Conservation (phyloP, 2,888 invertebrate species). For the Idaea straminata region DNA sequence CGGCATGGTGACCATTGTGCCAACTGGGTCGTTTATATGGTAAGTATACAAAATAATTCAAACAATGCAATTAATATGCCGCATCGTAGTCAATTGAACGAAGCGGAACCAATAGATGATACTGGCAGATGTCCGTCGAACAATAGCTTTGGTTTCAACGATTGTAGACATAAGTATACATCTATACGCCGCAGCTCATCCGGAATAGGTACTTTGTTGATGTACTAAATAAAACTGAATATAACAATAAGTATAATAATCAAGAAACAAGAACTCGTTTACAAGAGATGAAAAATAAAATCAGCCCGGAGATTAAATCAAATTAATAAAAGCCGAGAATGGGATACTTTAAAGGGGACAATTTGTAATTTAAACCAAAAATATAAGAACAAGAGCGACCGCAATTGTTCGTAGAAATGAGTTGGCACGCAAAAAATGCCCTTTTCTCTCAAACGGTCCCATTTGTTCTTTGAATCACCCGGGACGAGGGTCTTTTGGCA, state of each 20-base stretch:
- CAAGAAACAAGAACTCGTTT: neutral
- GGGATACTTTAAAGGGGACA: constrained; percentile 16
- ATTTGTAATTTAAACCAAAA: constrained; percentile 26
- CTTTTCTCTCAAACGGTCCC: constrained; percentile 49
- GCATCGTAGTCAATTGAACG: constrained; percentile 39
- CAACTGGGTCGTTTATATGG: neutral
- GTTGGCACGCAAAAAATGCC: constrained; percentile 56
- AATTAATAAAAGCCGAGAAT: constrained; percentile 14
- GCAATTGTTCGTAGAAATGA: constrained; percentile 48
- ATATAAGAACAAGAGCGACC: constrained; percentile 35
- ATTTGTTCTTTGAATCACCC: constrained; percentile 52
- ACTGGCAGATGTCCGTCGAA: constrained; percentile 55
- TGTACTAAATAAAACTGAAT: constrained; percentile 1
- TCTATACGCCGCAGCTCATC: constrained; percentile 21
- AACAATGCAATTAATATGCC: constrained; percentile 32
- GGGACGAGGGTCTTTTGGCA: constrained; percentile 51
- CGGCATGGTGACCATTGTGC: no score
- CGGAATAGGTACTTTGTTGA: constrained; percentile 20
- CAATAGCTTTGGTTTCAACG: constrained; percentile 49
- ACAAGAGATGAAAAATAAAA: neutral
- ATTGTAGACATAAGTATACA: constrained; percentile 23
- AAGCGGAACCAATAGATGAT: constrained; percentile 41
- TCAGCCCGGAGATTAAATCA: constrained; percentile 9
- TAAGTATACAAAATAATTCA: constrained; percentile 13
- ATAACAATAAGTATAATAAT: neutral